Base-by-base conservation (phyloP, 2,888 invertebrate species). In the Nemotelus nigrinus region DNA sequence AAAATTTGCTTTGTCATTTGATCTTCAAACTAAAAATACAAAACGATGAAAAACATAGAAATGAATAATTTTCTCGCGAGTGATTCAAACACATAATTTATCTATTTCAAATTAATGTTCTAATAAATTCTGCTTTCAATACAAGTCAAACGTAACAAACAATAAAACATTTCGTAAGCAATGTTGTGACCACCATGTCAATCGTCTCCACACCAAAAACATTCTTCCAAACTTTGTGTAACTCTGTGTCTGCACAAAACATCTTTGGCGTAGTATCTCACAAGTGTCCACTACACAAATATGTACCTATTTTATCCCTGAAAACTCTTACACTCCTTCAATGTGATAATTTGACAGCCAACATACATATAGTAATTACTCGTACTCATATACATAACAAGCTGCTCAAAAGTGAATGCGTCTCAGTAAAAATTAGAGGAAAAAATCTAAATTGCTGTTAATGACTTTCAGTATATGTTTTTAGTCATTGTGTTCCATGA, bases 201-300 rank as follows among this genome's bases (percentile, higher is more conserved):
- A 25, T 25, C 25, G 25, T 25, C 25, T 25, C 25, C 25, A 70
- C 70, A 70, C 55, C 70, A 53, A 25, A 25, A 25, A 43, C 70
- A 70, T 55, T 70, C 70, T 70, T 70, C 70, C 55, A 50, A 70
- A 70, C 25, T 70, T 53, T 70, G 43, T 41, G 6, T 77, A 55
- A 76, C 71, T 25, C 25, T 79, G 79, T 79, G 76, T 47, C 63
- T 76, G 79, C 79, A 79, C 79, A 75, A 72, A 74, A 78, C 71
- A 78, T 78, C 76, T 76, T 78, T 76, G 79, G 74, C 71, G 79
- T 79, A 79, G 78, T 78, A 45, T 41, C n/a, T 76, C 64, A 76
- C 76, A 70, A 53, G 25, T 55, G 55, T 55, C 25, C 50, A 67
- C 57, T 43, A 50, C 44, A 77, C 74, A 65, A 71, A 74, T 72